A percentile compares a stretch with the other conserved stretches of the same genome.
These are phyloP conservation scores for Hypanus sabinus DNA, from an alignment of 2,113 vertebrate species.

Conservation along the genomic window DNA sequence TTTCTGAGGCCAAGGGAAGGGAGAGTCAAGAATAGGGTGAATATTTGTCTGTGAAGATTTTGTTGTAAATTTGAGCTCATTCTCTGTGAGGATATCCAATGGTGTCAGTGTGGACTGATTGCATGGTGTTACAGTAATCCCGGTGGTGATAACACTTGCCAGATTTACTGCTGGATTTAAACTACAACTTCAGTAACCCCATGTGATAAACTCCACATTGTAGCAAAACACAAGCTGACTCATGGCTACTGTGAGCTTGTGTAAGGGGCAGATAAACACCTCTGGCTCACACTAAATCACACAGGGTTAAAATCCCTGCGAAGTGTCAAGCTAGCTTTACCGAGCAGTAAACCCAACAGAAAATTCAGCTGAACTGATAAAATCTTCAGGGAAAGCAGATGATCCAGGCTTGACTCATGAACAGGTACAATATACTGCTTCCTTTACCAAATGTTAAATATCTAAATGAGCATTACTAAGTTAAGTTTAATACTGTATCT, in stretches of 20 bases:
- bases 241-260: background rate
- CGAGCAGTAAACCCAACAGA: background rate
- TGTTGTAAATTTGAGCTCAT: background rate
- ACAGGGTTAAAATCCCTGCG: background rate
- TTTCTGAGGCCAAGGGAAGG: conserved; percentile 4
- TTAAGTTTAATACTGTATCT: background rate
- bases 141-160: background rate
- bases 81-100: background rate
- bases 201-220: background rate
- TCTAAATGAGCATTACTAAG: background rate
- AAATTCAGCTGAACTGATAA: background rate
- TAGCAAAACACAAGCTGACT: background rate
- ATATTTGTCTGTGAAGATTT: conserved; percentile 5
- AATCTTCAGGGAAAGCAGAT: background rate
- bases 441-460: background rate
- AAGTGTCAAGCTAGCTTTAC: background rate
- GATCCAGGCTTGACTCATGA: background rate
- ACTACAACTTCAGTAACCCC: background rate
- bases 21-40: background rate
- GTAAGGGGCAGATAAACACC: background rate
- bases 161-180: background rate
- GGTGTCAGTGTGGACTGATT: background rate
- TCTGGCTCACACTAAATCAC: background rate
- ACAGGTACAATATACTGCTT: background rate
- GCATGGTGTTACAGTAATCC: background rate